Evolutionary conservation across 2,113 vertebrate genomes (phyloP), one percentile per base, ranked within the genome.

Genomic region (Lampris incognitus): DNA sequence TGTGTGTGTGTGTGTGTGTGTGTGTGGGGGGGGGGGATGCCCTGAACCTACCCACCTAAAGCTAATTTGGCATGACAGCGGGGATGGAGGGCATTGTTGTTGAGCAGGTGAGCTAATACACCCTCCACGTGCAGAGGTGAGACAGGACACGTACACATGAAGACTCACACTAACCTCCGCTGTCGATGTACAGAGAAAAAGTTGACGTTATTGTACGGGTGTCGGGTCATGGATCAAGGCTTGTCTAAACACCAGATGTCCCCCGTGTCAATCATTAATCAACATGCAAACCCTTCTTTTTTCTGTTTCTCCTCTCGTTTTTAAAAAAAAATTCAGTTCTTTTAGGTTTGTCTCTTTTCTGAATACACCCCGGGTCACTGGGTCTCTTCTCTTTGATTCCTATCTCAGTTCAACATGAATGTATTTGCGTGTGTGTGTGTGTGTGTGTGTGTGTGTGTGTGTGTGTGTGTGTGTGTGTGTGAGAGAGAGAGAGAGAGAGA

Each of bases 91-190:
- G 74, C 79, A 86, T 92, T 91, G 93, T 92, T 79, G 74, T 62
- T 1, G 66, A 81, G 90, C 94, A 94, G 94, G 94, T 95, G 94
- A 94, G 90, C 92, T 94, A 93, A 94, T 92, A 93, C 70, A 78
- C 77, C 64, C 75, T 67, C 82, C 55, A 78, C 74, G 63, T 5
- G 13, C 67, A 40, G 50, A 85, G 36, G 57, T 57, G 50, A 79
- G 72, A 81, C 79, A 38, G 5, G 56, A 85, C 91, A 91, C 88
- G 89, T 89, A 88, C 84, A 82, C 90, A 66, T 8, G 59, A 11
- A 6, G 48, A 51, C 46, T 2, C 50, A 36, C 70, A 24, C 62
- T 7, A 36, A 3, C 54, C 8, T 52, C 11, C 11, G 3, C 50
- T 52, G 8, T 52, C 1, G 2, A 52, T 11, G 11, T 52, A 52